Evolutionary conservation across 2,888 invertebrate genomes (phyloP).

Genomic region (Metalampra italica): DNA sequence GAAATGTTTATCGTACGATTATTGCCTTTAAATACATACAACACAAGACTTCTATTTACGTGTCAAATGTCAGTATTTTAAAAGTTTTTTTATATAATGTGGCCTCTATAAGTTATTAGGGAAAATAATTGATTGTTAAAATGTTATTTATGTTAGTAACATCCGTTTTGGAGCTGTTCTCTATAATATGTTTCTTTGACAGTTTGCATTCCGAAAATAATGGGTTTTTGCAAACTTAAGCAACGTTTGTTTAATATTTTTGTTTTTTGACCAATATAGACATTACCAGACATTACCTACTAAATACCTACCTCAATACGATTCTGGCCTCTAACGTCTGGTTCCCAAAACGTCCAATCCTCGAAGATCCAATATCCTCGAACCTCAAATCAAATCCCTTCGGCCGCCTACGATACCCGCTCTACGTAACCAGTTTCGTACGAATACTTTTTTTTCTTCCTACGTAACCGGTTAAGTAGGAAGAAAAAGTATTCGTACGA

Average conservation of each 20-base stretch:
- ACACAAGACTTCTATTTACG: neutral
- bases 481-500: no score
- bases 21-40: neutral
- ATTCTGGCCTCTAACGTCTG: no score
- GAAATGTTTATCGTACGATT: neutral
- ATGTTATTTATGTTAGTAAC: slow-evolving; percentile 2
- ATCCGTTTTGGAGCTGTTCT: slow-evolving; percentile 1
- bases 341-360: no score
- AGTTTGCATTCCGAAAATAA: neutral
- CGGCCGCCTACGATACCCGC: no score
- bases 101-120: neutral
- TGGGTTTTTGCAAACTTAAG: neutral
- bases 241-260: neutral
- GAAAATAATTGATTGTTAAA: slow-evolving; percentile 7
- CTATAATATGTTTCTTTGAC: neutral
- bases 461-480: no score
- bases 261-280: no score
- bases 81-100: neutral
- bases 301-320: no score
- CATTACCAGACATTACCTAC: no score
- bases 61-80: neutral
- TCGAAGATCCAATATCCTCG: no score
- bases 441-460: no score
- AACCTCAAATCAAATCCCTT: no score
- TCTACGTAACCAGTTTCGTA: no score